Evolutionary conservation across 2,797 vertebrate genomes (phyloP), one percentile per base, ranked within the genome.

Genomic region (Acanthopagrus latus): DNA sequence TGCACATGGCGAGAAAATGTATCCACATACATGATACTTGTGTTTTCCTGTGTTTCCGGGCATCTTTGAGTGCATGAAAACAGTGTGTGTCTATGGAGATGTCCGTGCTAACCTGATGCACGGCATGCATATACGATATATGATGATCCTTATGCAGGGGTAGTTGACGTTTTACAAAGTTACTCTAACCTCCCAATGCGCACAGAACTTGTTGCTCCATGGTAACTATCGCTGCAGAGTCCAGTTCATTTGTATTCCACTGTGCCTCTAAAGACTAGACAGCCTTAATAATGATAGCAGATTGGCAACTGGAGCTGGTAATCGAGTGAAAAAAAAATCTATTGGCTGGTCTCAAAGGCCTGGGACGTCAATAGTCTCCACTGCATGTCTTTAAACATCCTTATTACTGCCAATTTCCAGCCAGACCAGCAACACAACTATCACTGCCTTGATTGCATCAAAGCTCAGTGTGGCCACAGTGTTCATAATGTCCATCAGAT

Each of bases 361-460:
- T 62, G 55, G 55, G 27, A 80, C 47, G 21, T 90, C 89, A 91
- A 88, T 92, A 86, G 78, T 74, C 75, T 90, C 57, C 64, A 73
- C 50, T 79, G 80, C 80, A 64, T 83, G 66, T 86, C 89, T 91
- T 86, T 83, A 85, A 86, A 88, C 79, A 81, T 88, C 79, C 79
- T 76, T 76, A 83, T 91, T 89, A 85, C 66, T 75, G 84, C 62
- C 79, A 70, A 72, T 89, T 89, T 86, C 71, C 57, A 83, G 63
- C 52, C 25, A 62, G 74, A 73, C 60, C 57, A 87, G 84, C 69
- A 76, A 74, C 64, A 75, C 86, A 87, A 80, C 44, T 48, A 75
- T 59, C 68, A 67, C n/a, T 74, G 68, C 57, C 29, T 65, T 55
- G 71, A 80, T 89, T 75, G 73, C 69, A 78, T 85, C 48, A 56